Base-by-base conservation (phyloP, 2,888 invertebrate genomes). In the Megalurothrips usitatus region DNA sequence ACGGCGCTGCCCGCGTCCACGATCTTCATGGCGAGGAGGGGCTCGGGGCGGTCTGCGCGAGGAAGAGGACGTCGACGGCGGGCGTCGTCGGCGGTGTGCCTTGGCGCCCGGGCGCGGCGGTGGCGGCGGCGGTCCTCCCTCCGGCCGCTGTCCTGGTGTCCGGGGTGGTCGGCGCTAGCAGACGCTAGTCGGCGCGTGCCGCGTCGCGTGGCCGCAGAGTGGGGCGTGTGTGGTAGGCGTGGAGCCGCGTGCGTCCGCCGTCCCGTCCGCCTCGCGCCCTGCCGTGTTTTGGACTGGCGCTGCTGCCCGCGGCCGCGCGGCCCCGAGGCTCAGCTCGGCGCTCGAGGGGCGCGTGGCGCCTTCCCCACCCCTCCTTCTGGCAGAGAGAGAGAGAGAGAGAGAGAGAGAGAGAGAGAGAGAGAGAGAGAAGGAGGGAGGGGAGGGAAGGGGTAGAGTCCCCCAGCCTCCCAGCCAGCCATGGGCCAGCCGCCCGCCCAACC, bases 271-370 rank as follows among this genome's bases (percentile, higher is more conserved):
- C 68, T 26, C 68, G 68, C 68, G 8, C 23, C 68, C 26, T 26
- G 68, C 68, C 26, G 68, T 75, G 68, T 75, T 75, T 75, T 75
- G 68, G 68, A 75, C 68, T 75, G 68, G 12, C 23, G 68, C 68
- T 26, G 23, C 26, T 8, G 10, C 12, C 12, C 23, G 26, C 34
- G 34, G 34, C 34, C 6, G 34, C 6, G 34, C 34, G 2, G 34
- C 34, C 52, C 34, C 34, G 34, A 43, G 34, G 34, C 34, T 8
- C 23, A 10, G n/a, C n/a, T n/a, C n/a, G n/a, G n/a, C n/a, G n/a
- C n/a, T n/a, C n/a, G n/a, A n/a, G 68, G 26, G 68, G 68, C n/a
- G 68, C 68, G 23, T 26, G 68, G 23, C 11, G 68, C 23, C 68
- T 10, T 9, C 68, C 11, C 68, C 68, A 4, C 23, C 68, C 26